Percentiles rank a stretch among this genome's conserved stretches.
These are phyloP conservation scores for Pollenia amentaria DNA, from an alignment of 2,888 invertebrate species.

Conservation along the genomic window DNA sequence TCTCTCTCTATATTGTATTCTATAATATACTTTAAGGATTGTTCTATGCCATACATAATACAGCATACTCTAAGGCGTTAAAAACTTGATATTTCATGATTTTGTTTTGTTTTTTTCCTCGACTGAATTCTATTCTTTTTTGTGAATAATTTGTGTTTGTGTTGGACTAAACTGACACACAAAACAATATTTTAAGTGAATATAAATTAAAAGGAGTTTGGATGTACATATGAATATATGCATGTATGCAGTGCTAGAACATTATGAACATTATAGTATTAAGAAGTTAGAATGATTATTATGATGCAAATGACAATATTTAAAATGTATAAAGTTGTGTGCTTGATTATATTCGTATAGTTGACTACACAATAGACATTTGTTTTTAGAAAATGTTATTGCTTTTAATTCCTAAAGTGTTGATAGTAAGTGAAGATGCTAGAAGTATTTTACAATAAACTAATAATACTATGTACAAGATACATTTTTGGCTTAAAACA, in stretches of 20 bases:
- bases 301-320: conserved; percentile 71
- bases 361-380: conserved; percentile 47
- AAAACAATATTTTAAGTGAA: conserved; percentile 59
- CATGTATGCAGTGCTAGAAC: neutral
- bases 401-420: conserved; percentile 50
- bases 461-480: conserved; percentile 37
- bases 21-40: conserved; percentile 35
- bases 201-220: conserved; percentile 50
- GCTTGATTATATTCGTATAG: conserved; percentile 19
- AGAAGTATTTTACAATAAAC: conserved; percentile 43
- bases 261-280: conserved; percentile 35
- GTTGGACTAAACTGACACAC: conserved; percentile 27
- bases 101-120: conserved; percentile 27
- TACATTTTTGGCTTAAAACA: neutral
- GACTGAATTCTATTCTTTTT: conserved; percentile 27
- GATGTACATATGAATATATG: neutral
- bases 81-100: conserved; percentile 54
- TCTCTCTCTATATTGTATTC: conserved; percentile 24
- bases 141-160: conserved; percentile 55
- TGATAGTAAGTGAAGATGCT: conserved; percentile 59
- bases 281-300: conserved; percentile 57
- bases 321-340: conserved; percentile 37
- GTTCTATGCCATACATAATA: conserved; percentile 35
- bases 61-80: conserved; percentile 65
- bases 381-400: conserved; percentile 48